Evolutionary conservation across 2,113 vertebrate species (phyloP).

Genomic region (Psilopogon haemacephalus): DNA sequence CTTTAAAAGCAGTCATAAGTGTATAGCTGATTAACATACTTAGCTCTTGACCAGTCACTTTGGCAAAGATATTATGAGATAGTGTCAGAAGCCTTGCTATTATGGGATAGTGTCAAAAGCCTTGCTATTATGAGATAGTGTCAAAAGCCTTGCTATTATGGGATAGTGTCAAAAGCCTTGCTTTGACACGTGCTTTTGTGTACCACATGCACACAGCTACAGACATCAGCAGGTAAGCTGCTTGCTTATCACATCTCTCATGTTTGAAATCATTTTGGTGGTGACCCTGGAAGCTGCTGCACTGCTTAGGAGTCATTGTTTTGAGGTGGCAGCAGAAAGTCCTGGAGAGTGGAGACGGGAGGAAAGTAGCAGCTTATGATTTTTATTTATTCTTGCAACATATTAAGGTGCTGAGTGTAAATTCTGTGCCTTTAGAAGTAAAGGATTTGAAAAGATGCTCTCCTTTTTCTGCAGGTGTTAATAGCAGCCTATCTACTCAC

Average conservation of each 20-base stretch:
- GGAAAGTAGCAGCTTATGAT: not conserved
- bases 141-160: too few relatives aligned
- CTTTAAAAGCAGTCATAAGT: not conserved
- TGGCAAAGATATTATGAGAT: not conserved
- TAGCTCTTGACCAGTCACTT: not conserved
- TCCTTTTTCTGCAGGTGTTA: conserved; percentile 55
- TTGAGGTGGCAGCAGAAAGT: not conserved
- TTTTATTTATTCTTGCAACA: not conserved
- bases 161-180: too few relatives aligned
- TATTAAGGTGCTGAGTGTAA: not conserved
- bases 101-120: too few relatives aligned
- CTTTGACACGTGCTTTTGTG: too few relatives aligned
- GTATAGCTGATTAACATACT: not conserved
- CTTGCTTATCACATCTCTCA: not conserved
- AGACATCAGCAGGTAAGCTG: not conserved
- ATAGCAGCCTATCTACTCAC: conserved; percentile 70
- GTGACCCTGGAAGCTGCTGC: not conserved
- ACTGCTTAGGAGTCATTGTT: not conserved
- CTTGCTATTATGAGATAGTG: too few relatives aligned
- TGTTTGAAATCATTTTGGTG: not conserved
- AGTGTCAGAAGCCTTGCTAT: too few relatives aligned
- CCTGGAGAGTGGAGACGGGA: not conserved
- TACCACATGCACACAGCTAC: not conserved
- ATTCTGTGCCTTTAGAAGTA: not conserved
- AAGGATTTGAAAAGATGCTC: not conserved